These are phyloP conservation scores for Synanthedon vespiformis DNA, from an alignment of 2,888 invertebrate species.

Conservation along the genomic window DNA sequence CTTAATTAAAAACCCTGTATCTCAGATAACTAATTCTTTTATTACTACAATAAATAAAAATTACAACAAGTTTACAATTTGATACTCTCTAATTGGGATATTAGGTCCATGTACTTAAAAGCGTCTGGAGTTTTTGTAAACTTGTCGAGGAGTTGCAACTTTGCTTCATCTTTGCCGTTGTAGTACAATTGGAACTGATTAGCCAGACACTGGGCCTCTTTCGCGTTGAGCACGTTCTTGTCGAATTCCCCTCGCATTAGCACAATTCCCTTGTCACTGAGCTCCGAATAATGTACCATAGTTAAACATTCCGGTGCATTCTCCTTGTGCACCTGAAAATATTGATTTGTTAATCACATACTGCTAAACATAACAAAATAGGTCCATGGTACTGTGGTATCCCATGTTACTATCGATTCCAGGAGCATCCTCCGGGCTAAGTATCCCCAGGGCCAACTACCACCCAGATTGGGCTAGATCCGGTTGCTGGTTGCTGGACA, in stretches of 20 bases:
- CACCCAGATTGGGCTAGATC: no score
- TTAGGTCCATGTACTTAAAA: constrained; percentile 86
- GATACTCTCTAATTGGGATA: constrained; percentile 80
- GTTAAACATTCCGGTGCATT: constrained; percentile 90
- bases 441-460: no score
- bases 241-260: constrained; percentile 91
- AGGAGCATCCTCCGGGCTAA: no score
- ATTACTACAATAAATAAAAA: constrained; percentile 1
- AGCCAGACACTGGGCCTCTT: constrained; percentile 87
- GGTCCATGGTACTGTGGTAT: no score
- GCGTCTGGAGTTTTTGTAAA: constrained; percentile 79
- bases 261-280: constrained; percentile 79
- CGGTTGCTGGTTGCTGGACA: no score
- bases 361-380: no score
- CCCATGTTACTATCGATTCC: no score
- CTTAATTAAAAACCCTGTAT: constrained; percentile 21
- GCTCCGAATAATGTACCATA: constrained; percentile 82
- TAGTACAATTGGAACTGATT: constrained; percentile 91
- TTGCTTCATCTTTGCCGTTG: constrained; percentile 72
- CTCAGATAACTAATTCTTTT: background rate
- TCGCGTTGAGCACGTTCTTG: constrained; percentile 77
- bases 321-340: constrained; percentile 79
- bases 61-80: constrained; percentile 25
- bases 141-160: constrained; percentile 72
- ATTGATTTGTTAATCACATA: no score